These are phyloP conservation scores for Galago senegalensis DNA, from an alignment of 2,797 vertebrate species.

Conservation along the genomic window DNA sequence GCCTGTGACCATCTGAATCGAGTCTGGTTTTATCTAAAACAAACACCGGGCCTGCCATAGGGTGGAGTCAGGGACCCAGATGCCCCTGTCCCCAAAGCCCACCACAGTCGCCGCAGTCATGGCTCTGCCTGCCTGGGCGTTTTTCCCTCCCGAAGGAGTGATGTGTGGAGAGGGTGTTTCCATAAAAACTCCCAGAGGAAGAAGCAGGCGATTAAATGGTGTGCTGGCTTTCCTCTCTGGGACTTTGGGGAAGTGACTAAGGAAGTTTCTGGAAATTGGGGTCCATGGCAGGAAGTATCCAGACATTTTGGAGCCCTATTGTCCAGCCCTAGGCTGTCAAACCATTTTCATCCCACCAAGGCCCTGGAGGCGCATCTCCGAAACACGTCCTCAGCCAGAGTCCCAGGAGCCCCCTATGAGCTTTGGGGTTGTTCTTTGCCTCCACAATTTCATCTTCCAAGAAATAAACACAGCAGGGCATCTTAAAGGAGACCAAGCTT, in stretches of 20 bases:
- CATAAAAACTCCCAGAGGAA: conserved; percentile 68
- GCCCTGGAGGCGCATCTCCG: neutral
- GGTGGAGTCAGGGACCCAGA: neutral
- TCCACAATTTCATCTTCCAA: neutral
- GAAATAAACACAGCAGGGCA: neutral
- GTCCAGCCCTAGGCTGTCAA: neutral
- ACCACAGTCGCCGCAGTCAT: neutral
- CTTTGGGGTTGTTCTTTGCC: neutral
- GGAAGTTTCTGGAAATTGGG: conserved; percentile 49
- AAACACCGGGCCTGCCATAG: conserved; percentile 30
- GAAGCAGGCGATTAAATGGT: neutral
- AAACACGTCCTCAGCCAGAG: fast-evolving
- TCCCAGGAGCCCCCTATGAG: neutral
- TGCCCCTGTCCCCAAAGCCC: neutral
- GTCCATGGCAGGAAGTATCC: conserved; percentile 21
- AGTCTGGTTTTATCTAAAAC: conserved; percentile 62
- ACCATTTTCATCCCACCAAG: neutral
- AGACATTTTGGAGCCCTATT: neutral
- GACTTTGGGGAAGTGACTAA: conserved; percentile 49
- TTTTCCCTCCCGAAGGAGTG: neutral
- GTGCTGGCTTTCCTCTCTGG: conserved; percentile 59
- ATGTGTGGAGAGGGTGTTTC: neutral
- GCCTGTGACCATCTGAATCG: neutral
- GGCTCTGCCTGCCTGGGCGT: neutral
- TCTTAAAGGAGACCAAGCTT: conserved; percentile 14